Percentiles rank a stretch among this genome's conserved stretches.
Conservation (phyloP, 2,113 vertebrate species). For the Mus musculus region DNA sequence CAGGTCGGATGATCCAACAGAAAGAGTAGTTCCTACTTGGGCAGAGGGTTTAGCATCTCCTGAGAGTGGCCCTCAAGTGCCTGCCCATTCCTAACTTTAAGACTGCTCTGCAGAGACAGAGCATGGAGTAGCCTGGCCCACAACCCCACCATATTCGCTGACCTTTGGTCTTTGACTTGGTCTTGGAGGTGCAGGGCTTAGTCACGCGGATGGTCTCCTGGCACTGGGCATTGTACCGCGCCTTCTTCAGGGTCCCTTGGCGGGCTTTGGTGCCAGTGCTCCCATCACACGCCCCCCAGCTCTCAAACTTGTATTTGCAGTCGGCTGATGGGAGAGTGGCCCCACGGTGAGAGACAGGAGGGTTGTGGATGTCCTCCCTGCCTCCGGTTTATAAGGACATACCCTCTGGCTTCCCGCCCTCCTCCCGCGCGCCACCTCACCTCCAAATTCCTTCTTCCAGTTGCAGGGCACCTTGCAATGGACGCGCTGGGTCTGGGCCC, state of each 20-base stretch:
- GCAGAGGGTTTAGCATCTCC: not conserved
- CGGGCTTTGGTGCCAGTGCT: slow-evolving; percentile 91
- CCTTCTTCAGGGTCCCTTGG: slow-evolving; percentile 94
- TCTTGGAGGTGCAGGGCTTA: slow-evolving; percentile 94
- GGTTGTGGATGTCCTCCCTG: not conserved
- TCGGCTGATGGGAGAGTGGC: slow-evolving; percentile 87
- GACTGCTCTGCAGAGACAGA: not conserved
- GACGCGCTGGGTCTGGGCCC: slow-evolving; percentile 89
- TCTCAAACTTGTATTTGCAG: slow-evolving; percentile 97
- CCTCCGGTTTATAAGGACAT: not conserved
- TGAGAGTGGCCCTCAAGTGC: not conserved
- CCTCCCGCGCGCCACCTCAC: slow-evolving; percentile 81
- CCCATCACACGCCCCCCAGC: slow-evolving; percentile 93
- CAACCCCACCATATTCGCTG: slow-evolving; percentile 32
- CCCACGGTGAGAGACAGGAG: not conserved
- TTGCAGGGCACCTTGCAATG: slow-evolving; percentile 97
- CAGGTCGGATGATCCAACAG: not conserved
- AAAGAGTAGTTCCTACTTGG: not conserved
- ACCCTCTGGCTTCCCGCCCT: not conserved
- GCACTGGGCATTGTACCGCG: slow-evolving; percentile 94
- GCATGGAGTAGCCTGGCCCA: not conserved
- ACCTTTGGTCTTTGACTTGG: slow-evolving; percentile 94
- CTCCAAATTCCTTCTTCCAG: slow-evolving; percentile 98
- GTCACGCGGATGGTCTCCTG: slow-evolving; percentile 92
- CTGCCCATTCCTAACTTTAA: not conserved